These are phyloP conservation scores for Cygnus atratus DNA, from an alignment of 2,113 vertebrate species.

Conservation along the genomic window DNA sequence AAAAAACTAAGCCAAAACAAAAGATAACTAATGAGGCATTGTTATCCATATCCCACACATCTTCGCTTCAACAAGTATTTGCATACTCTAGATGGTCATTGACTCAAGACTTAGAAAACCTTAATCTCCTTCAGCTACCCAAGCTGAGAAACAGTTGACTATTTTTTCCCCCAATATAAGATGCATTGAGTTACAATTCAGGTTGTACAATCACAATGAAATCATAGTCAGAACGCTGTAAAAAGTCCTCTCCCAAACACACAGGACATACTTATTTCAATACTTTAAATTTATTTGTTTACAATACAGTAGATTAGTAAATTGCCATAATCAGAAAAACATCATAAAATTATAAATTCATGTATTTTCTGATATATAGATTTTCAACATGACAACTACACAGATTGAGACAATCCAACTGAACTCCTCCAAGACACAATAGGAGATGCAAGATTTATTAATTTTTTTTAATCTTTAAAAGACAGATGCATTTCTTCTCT, in stretches of 20 bases:
- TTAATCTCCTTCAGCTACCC: background rate
- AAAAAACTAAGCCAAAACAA: conserved; percentile 8
- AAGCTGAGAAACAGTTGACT: background rate
- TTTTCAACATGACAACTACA: background rate
- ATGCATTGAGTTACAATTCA: background rate
- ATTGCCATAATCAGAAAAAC: background rate
- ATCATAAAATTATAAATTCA: background rate
- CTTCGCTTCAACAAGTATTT: background rate
- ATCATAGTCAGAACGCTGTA: background rate
- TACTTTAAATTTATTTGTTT: background rate
- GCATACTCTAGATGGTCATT: background rate
- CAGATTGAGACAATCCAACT: background rate
- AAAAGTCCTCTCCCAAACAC: background rate
- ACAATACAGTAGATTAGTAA: background rate
- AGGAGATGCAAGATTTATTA: background rate
- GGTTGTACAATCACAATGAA: background rate
- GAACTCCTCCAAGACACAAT: background rate
- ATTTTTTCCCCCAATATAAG: background rate
- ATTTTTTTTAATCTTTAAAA: background rate
- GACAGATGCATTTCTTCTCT: background rate
- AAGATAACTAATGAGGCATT: background rate
- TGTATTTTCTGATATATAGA: background rate
- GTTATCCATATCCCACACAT: background rate
- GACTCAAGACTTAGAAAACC: background rate
- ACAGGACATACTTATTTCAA: background rate